Percentiles rank a stretch among this genome's conserved stretches.
Conservation (phyloP, 1,140 invertebrate species). For the Palaemon carinicauda region DNA sequence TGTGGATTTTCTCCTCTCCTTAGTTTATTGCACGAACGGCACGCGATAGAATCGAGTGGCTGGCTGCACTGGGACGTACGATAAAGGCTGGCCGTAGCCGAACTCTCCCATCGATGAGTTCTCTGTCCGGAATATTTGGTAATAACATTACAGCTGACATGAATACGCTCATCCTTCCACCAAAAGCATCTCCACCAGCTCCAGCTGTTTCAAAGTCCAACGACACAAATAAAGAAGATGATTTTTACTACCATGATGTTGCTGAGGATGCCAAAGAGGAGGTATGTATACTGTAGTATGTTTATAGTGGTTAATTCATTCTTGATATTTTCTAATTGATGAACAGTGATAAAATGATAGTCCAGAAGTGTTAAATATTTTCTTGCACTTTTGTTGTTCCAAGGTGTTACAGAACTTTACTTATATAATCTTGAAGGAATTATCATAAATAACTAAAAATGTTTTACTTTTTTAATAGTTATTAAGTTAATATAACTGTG, state of each 20-base stretch:
- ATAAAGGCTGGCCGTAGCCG: not conserved
- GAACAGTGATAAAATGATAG: too few relatives aligned
- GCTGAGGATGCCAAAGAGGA: constrained; percentile 21
- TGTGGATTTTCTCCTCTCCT: not conserved
- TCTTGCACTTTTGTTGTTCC: too few relatives aligned
- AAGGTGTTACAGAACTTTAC: too few relatives aligned
- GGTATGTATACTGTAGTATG: not conserved
- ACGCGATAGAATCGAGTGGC: constrained; percentile 35
- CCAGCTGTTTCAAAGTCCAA: not conserved
- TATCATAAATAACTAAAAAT: too few relatives aligned
- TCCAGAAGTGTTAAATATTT: too few relatives aligned
- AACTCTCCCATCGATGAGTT: not conserved
- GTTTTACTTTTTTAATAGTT: too few relatives aligned
- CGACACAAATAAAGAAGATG: not conserved
- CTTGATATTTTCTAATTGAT: too few relatives aligned
- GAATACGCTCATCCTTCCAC: not conserved
- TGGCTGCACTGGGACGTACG: constrained; percentile 9
- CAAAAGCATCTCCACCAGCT: not conserved
- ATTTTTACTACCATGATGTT: constrained; percentile 37
- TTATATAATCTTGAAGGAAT: too few relatives aligned
- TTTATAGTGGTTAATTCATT: too few relatives aligned
- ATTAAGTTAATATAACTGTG: too few relatives aligned
- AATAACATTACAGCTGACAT: not conserved
- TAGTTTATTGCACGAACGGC: constrained; percentile 45
- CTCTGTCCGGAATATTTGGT: not conserved